Conservation (phyloP, 2,888 invertebrate genomes). For the Zelleria hepariella region DNA sequence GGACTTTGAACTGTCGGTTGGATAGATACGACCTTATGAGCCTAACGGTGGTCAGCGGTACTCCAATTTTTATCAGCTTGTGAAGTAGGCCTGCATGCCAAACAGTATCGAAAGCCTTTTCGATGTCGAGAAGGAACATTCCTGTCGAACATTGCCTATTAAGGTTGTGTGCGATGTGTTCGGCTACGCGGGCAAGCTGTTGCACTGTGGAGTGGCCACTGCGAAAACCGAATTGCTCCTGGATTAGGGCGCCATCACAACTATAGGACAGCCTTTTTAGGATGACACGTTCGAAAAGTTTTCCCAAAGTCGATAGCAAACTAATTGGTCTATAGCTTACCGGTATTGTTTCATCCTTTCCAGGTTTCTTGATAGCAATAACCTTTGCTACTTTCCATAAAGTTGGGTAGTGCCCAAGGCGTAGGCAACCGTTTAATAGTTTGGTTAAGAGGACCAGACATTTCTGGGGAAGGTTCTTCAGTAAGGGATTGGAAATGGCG, state of each 20-base stretch:
- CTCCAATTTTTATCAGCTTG: too few species aligned
- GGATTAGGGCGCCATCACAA: background rate
- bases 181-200: background rate
- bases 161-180: conserved; percentile 7
- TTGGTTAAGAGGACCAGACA: background rate
- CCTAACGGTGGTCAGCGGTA: too few species aligned
- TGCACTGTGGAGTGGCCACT: background rate
- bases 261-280: background rate
- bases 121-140: conserved; percentile 7
- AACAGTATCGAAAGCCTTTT: too few species aligned
- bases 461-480: background rate
- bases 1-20: too few species aligned
- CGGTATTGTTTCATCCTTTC: background rate
- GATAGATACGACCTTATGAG: too few species aligned
- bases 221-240: background rate
- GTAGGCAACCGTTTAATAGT: background rate
- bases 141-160: conserved; percentile 8
- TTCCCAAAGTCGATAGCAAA: background rate
- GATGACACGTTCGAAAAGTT: background rate
- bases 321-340: background rate
- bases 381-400: background rate
- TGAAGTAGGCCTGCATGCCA: too few species aligned
- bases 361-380: too few species aligned
- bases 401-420: background rate
- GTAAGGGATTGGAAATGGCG: background rate